phyloP scores from a whole-genome alignment of 2,113 vertebrate species.

The Chrysemys picta region DNA sequence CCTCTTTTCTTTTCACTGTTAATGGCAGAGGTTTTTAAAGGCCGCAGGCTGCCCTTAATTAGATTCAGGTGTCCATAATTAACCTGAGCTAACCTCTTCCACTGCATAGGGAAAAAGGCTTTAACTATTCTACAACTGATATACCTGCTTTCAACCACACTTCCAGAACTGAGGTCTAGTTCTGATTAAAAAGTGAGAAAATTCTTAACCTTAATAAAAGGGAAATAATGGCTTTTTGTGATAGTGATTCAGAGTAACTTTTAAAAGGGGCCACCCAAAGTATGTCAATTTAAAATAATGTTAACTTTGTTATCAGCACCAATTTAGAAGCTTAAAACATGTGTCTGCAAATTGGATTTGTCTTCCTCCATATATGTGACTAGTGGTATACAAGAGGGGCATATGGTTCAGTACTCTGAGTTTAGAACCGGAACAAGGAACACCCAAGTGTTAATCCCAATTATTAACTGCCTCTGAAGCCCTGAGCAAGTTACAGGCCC shows the following conservation, averaged over 20 bases:
- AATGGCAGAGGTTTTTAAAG: not conserved
- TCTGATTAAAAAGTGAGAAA: not conserved
- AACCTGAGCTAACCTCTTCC: not conserved
- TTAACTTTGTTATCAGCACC: not conserved
- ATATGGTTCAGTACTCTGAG: not conserved
- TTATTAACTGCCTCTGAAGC: not conserved
- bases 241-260: not conserved
- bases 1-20: not conserved
- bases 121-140: not conserved
- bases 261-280: not conserved
- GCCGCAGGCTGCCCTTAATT: not conserved
- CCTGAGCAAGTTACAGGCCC: not conserved
- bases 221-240: not conserved
- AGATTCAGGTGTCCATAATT: not conserved
- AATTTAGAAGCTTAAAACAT: not conserved
- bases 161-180: not conserved
- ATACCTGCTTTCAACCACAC: not conserved
- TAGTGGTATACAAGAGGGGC: not conserved
- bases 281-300: not conserved
- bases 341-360: not conserved
- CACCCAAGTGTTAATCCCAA: not conserved
- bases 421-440: not conserved
- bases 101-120: not conserved
- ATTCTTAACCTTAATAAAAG: not conserved
- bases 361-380: not conserved